These are phyloP conservation scores for Pollimyrus isidori DNA, from an alignment of 2,113 vertebrate species.

Conservation along the genomic window DNA sequence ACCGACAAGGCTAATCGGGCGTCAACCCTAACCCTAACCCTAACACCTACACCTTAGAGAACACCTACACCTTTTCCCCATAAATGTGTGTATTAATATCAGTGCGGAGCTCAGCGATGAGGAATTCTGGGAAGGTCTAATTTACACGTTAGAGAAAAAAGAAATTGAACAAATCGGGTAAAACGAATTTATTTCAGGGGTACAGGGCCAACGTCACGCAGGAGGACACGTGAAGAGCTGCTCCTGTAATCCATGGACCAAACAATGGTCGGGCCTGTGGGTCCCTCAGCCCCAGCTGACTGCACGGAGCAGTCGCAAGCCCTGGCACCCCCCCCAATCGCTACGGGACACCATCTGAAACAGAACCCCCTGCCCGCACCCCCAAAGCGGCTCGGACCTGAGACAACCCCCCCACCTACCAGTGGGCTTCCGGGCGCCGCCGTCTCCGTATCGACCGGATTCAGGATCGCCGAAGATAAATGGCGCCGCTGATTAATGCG, in stretches of 20 bases:
- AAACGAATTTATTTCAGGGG: neutral
- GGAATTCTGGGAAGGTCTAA: neutral
- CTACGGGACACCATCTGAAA: neutral
- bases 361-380: neutral
- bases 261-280: neutral
- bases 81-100: neutral
- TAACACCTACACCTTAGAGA: neutral
- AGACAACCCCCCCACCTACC: neutral
- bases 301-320: neutral
- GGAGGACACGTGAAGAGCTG: neutral
- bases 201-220: neutral
- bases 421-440: neutral
- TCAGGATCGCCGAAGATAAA: neutral
- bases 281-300: neutral
- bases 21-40: too few relatives aligned
- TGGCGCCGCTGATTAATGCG: slow-evolving; percentile 7
- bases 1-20: neutral
- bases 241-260: neutral
- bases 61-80: neutral
- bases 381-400: neutral
- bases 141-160: neutral
- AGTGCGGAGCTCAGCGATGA: neutral
- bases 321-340: neutral
- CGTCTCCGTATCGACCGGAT: neutral
- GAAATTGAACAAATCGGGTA: neutral